A percentile compares a stretch with the other conserved stretches of the same genome.
Conservation (phyloP, 23 tunicate species). For the Ciona savignyi region DNA sequence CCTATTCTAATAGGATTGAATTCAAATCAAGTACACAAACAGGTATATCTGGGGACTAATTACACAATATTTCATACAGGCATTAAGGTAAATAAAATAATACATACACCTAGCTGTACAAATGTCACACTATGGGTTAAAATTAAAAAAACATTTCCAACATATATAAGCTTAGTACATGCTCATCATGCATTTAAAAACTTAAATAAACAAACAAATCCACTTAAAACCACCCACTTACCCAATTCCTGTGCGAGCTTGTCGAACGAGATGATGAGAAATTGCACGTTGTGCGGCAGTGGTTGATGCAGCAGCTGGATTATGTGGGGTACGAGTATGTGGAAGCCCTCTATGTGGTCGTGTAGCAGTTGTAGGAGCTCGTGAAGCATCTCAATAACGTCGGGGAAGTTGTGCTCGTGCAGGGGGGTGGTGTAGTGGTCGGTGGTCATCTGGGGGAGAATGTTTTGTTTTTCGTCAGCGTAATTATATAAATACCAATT, state of each 20-base stretch:
- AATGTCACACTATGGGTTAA: too few relatives aligned
- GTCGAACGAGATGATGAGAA: conserved; percentile 32
- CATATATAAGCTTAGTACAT: too few relatives aligned
- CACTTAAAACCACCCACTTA: not conserved
- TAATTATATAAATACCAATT: too few relatives aligned
- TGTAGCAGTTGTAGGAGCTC: conserved; percentile 14
- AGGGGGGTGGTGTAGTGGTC: conserved; percentile 12
- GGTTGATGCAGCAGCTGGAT: conserved; percentile 15
- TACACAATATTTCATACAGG: too few relatives aligned
- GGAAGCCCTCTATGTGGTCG: conserved; percentile 28
- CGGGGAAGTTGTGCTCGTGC: not conserved
- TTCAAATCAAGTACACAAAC: too few relatives aligned
- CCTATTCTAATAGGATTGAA: too few relatives aligned
- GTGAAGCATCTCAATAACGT: conserved; percentile 12
- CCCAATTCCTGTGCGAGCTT: conserved; percentile 43
- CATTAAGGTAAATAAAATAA: too few relatives aligned
- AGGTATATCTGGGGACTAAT: too few relatives aligned
- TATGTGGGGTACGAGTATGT: conserved; percentile 35
- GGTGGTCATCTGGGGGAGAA: conserved; percentile 14
- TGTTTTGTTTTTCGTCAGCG: too few relatives aligned
- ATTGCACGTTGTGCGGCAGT: conserved; percentile 6
- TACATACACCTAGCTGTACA: too few relatives aligned
- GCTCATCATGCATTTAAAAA: too few relatives aligned
- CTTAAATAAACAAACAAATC: not conserved
- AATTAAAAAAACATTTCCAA: too few relatives aligned